Evolutionary conservation across 2,797 vertebrate genomes (phyloP).

Genomic region (Stomatorhinus walkeri): DNA sequence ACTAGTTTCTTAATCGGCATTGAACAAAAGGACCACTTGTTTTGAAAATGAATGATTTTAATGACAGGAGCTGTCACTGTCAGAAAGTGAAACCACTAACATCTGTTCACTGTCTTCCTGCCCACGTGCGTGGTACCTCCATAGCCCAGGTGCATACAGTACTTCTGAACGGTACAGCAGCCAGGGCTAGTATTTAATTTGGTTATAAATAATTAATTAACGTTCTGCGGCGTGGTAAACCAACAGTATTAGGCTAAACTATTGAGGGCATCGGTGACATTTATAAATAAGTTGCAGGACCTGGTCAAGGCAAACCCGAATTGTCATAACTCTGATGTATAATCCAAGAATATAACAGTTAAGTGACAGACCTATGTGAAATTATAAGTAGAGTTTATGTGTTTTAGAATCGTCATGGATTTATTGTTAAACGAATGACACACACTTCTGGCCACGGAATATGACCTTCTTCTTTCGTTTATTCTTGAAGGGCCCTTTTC

Average conservation of each 20-base stretch:
- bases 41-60: neutral
- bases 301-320: neutral
- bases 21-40: neutral
- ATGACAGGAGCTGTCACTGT: neutral
- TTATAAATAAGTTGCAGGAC: neutral
- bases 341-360: neutral
- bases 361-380: neutral
- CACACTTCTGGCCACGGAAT: neutral
- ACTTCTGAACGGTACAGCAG: neutral
- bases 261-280: neutral
- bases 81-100: neutral
- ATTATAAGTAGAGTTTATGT: neutral
- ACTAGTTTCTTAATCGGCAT: neutral
- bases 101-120: neutral
- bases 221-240: neutral
- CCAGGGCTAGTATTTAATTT: neutral
- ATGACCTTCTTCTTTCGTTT: neutral
- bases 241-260: neutral
- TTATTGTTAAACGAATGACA: neutral
- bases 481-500: neutral
- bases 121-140: neutral
- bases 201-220: neutral
- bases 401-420: neutral
- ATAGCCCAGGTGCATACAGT: neutral
- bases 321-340: neutral